phyloP scores from a whole-genome alignment of 2,113 vertebrate species.

The Xyrauchen texanus region DNA sequence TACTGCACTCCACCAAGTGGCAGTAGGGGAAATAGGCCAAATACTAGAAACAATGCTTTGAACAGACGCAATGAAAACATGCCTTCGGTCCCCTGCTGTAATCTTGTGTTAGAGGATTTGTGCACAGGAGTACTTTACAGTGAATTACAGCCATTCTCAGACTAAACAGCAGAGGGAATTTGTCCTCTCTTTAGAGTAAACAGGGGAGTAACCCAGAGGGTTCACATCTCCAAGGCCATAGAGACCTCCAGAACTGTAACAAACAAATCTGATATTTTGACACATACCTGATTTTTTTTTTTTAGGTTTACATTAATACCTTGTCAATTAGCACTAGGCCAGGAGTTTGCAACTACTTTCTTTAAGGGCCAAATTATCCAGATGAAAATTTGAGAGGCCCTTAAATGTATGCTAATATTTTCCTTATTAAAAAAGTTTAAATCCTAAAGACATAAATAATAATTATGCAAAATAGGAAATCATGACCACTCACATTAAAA shows the following conservation, averaged over 20 bases:
- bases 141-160: slow-evolving; percentile 43
- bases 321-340: too few species aligned
- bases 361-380: too few species aligned
- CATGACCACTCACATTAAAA: too few species aligned
- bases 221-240: neutral
- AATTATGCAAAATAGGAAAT: too few species aligned
- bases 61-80: neutral
- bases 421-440: too few species aligned
- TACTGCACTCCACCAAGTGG: slow-evolving; percentile 24
- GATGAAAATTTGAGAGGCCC: too few species aligned
- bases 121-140: neutral
- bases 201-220: neutral
- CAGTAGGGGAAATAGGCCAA: neutral
- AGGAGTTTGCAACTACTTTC: too few species aligned
- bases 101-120: slow-evolving; percentile 29
- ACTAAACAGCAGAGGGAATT: slow-evolving; percentile 46
- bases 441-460: too few species aligned
- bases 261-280: too few species aligned
- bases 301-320: neutral
- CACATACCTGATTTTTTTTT: too few species aligned
- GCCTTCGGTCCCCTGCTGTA: neutral
- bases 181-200: neutral
- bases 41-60: neutral
- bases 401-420: too few species aligned
- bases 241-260: too few species aligned